phyloP scores from a whole-genome alignment of 1,140 invertebrate genomes.

The Drosophila leontia region DNA sequence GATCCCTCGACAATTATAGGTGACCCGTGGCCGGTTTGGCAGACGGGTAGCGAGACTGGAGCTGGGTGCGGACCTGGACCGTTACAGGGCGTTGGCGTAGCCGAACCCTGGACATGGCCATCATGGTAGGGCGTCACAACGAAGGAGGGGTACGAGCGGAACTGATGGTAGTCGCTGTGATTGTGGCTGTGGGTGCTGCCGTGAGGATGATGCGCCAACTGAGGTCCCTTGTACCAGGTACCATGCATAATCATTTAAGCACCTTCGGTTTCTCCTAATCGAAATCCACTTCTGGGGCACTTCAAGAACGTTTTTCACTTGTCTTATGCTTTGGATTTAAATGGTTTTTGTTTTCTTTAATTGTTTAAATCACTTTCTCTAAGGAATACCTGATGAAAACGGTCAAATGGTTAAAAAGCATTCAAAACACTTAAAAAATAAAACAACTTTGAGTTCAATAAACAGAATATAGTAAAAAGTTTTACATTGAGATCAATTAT shows the following conservation, averaged over 20 bases:
- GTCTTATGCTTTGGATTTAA: background rate
- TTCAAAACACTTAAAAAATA: background rate
- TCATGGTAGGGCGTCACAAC: constrained; percentile 82
- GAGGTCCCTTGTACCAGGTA: constrained; percentile 85
- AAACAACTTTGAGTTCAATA: background rate
- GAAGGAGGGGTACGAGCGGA: constrained; percentile 82
- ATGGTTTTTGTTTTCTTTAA: background rate
- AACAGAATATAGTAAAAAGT: background rate
- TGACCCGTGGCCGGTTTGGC: constrained; percentile 54
- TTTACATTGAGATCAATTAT: background rate
- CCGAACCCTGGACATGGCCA: constrained; percentile 55
- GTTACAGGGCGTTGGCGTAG: constrained; percentile 58
- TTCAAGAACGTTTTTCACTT: constrained; percentile 1
- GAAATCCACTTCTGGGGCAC: constrained; percentile 6
- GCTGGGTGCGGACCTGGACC: constrained; percentile 44
- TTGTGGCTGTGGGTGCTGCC: constrained; percentile 38
- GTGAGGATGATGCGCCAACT: constrained; percentile 83
- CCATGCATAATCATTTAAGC: constrained; percentile 85
- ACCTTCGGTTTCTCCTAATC: constrained; percentile 35
- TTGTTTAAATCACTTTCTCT: constrained; percentile 7
- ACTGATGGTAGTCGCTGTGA: constrained; percentile 74
- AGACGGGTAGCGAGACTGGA: constrained; percentile 38
- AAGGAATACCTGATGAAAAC: background rate
- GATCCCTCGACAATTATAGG: constrained; percentile 76
- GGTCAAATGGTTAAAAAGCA: constrained; percentile 18